Evolutionary conservation across 2,113 vertebrate species (phyloP).

Genomic region (Actinemys pallida): DNA sequence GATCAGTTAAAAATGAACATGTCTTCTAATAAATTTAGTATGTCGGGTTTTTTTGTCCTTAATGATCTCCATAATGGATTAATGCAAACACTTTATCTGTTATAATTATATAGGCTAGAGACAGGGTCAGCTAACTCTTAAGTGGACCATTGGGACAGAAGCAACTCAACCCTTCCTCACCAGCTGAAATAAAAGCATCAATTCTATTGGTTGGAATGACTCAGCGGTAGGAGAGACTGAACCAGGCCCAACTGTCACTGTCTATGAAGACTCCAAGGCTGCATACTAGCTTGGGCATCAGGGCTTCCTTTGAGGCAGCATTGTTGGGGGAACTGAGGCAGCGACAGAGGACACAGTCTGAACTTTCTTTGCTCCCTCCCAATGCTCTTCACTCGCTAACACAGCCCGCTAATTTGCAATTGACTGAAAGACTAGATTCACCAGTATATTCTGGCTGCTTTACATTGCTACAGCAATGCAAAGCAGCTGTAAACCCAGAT

Average conservation of each 20-base stretch:
- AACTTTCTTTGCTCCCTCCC: not conserved
- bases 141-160: not conserved
- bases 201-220: conserved; percentile 10
- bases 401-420: not conserved
- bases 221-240: not conserved
- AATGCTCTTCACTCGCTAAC: not conserved
- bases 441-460: not conserved
- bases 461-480: not conserved
- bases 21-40: not conserved
- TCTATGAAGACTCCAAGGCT: accelerated
- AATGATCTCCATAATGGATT: not conserved
- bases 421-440: not conserved
- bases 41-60: not conserved
- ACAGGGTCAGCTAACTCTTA: accelerated
- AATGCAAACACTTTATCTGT: not conserved
- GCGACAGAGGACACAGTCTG: accelerated
- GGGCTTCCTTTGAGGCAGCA: not conserved
- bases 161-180: not conserved
- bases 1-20: not conserved
- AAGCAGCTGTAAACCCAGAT: not conserved
- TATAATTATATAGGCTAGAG: accelerated
- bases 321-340: not conserved
- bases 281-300: conserved; percentile 13
- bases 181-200: not conserved
- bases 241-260: not conserved